Conservation (phyloP, 2,888 invertebrate genomes). For the Cryptocephalus moraei region DNA sequence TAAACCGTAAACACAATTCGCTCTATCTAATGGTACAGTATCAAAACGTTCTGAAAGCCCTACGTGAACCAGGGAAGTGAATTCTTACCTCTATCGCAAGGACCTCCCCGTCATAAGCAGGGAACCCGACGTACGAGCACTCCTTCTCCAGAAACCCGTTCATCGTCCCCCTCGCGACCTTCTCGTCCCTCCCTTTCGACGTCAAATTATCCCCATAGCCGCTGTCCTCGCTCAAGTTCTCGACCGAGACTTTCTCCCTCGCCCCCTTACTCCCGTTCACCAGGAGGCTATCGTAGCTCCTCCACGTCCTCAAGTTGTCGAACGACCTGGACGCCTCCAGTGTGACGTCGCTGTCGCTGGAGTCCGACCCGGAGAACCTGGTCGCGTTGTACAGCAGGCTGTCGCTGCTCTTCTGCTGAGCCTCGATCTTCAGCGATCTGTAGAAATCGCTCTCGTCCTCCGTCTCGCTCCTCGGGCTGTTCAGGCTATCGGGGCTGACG, state of each 20-base stretch:
- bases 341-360: constrained; percentile 31
- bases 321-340: constrained; percentile 31
- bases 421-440: constrained; percentile 28
- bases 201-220: constrained; percentile 56
- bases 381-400: constrained; percentile 26
- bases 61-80: too few relatives aligned
- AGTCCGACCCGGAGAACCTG: constrained; percentile 37
- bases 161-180: constrained; percentile 12
- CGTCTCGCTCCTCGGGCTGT: constrained; percentile 31
- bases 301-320: constrained; percentile 36
- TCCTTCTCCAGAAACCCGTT: constrained; percentile 10
- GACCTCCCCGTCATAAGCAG: constrained; percentile 22
- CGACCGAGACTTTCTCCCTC: constrained; percentile 51
- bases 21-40: too few relatives aligned
- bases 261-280: constrained; percentile 14
- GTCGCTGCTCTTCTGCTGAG: constrained; percentile 19
- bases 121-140: constrained; percentile 20
- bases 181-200: constrained; percentile 20
- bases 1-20: too few relatives aligned
- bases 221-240: constrained; percentile 73
- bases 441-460: constrained; percentile 32
- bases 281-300: constrained; percentile 36
- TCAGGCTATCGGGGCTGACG: constrained; percentile 44
- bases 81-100: constrained; percentile 16
- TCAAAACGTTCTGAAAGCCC: too few relatives aligned